phyloP scores from a whole-genome alignment of 2,888 invertebrate species.

The Andrena marginata region DNA sequence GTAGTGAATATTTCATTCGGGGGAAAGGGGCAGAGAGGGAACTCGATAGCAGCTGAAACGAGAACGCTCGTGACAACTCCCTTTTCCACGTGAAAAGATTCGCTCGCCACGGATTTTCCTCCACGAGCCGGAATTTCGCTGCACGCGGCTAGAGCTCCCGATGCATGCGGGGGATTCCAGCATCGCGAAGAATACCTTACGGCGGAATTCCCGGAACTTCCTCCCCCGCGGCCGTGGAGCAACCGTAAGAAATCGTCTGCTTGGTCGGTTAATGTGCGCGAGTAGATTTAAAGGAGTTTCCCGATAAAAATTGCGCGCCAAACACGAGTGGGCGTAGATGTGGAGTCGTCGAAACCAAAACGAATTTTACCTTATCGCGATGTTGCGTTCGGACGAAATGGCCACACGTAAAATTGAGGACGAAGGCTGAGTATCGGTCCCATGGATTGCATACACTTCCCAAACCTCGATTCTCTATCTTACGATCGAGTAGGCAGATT shows the following conservation, averaged over 20 bases:
- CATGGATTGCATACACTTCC: too few relatives aligned
- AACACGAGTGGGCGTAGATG: not conserved
- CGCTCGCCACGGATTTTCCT: conserved; percentile 35
- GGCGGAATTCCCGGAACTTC: conserved; percentile 48
- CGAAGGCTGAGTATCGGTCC: not conserved
- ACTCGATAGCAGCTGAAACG: not conserved
- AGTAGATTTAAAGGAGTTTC: conserved; percentile 5
- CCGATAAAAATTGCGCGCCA: conserved; percentile 11
- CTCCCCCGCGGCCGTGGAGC: not conserved
- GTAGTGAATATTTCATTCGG: conserved; percentile 7
- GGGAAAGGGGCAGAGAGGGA: not conserved
- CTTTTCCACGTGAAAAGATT: conserved; percentile 35
- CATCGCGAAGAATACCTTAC: conserved; percentile 51
- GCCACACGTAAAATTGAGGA: not conserved
- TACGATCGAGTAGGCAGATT: not conserved
- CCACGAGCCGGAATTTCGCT: conserved; percentile 39
- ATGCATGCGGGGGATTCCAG: conserved; percentile 26
- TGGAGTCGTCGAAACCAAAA: not conserved
- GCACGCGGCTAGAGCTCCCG: conserved; percentile 22
- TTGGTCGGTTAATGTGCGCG: conserved; percentile 30
- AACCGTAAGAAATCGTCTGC: conserved; percentile 29
- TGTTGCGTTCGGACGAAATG: not conserved
- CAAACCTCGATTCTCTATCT: not conserved
- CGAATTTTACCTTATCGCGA: not conserved
- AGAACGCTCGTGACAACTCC: conserved; percentile 24